These are phyloP conservation scores for Callimorpha dominula DNA, from an alignment of 2,888 invertebrate species.

Conservation along the genomic window DNA sequence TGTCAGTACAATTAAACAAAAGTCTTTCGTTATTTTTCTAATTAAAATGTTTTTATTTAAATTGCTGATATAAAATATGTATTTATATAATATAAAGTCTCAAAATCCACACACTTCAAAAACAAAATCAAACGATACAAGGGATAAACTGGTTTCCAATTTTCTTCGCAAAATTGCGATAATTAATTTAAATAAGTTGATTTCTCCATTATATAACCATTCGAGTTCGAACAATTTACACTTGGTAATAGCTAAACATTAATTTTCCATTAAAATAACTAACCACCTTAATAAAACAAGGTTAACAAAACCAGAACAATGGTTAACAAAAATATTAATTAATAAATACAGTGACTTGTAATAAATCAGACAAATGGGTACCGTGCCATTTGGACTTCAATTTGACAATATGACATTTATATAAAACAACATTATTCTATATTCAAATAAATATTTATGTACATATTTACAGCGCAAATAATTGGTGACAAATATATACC, in stretches of 20 bases:
- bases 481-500: slow-evolving; percentile 1
- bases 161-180: too few relatives aligned
- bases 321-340: too few relatives aligned
- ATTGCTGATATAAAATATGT: background rate
- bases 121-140: background rate
- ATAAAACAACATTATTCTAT: background rate
- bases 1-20: background rate
- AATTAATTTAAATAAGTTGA: too few relatives aligned
- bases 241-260: too few relatives aligned
- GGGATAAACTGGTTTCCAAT: too few relatives aligned
- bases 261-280: too few relatives aligned
- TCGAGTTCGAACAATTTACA: too few relatives aligned
- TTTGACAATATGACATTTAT: slow-evolving; percentile 3
- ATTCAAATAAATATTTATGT: slow-evolving; percentile 27
- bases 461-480: slow-evolving; percentile 42
- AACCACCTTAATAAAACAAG: too few relatives aligned
- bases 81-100: background rate
- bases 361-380: background rate
- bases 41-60: background rate
- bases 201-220: too few relatives aligned
- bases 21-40: slow-evolving; percentile 1
- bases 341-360: too few relatives aligned
- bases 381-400: background rate
- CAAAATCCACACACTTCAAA: background rate
- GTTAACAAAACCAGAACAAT: too few relatives aligned